Conservation (phyloP, 2,888 invertebrate species). For the Ditula angustiorana region DNA sequence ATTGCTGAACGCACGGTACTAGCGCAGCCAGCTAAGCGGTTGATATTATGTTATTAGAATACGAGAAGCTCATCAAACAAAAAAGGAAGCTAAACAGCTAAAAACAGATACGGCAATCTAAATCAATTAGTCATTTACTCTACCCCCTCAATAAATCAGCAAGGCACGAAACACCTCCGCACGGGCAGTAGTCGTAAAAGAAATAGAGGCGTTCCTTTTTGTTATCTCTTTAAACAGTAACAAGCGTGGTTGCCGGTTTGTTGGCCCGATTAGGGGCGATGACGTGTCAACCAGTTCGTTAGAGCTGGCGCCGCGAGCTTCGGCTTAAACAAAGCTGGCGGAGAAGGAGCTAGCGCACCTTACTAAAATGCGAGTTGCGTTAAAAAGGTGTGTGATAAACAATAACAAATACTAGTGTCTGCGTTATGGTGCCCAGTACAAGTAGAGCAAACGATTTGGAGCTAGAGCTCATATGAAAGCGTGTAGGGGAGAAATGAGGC, state of each 20-base stretch:
- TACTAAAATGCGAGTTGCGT: too few relatives aligned
- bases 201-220: constrained; percentile 33
- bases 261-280: constrained; percentile 40
- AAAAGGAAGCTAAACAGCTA: not conserved
- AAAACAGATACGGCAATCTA: constrained; percentile 22
- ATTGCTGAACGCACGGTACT: too few relatives aligned
- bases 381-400: too few relatives aligned
- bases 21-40: too few relatives aligned
- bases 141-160: constrained; percentile 16
- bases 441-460: too few relatives aligned
- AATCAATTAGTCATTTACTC: constrained; percentile 25
- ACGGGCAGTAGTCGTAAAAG: constrained; percentile 15
- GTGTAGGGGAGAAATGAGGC: too few relatives aligned
- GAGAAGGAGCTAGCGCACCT: constrained; percentile 7
- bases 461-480: too few relatives aligned
- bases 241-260: constrained; percentile 40
- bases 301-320: constrained; percentile 18
- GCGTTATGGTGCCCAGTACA: too few relatives aligned
- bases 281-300: constrained; percentile 42
- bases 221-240: constrained; percentile 40
- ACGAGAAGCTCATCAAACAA: not conserved
- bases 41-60: too few relatives aligned
- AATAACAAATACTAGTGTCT: too few relatives aligned
- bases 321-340: constrained; percentile 2
- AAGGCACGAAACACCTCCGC: not conserved